Percentiles rank a stretch among this genome's conserved stretches.
Conservation (phyloP, 2,888 invertebrate species). For the Rotaria magnacalcarata region DNA sequence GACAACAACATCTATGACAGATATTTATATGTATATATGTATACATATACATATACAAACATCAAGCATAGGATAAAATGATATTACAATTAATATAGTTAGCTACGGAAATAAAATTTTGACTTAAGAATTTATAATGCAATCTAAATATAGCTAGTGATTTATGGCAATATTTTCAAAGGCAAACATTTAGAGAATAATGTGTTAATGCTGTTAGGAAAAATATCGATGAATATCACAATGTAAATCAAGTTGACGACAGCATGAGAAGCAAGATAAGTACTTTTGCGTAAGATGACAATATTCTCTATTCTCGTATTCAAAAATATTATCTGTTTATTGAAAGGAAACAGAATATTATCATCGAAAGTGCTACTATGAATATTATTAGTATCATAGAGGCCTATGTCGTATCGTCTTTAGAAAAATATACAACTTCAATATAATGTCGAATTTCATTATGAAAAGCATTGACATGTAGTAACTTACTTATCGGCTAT, state of each 20-base stretch:
- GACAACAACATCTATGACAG: not conserved
- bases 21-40: not conserved
- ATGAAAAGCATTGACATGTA: no score
- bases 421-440: not conserved
- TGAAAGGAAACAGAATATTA: not conserved
- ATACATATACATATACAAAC: not conserved
- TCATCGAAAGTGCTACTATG: not conserved
- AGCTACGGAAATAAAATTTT: not conserved
- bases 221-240: no score
- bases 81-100: not conserved
- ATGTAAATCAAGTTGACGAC: not conserved
- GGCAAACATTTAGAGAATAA: no score
- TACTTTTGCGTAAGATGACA: not conserved
- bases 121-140: not conserved
- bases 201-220: no score
- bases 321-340: not conserved
- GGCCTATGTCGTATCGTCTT: not conserved
- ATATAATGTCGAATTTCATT: not conserved
- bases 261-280: not conserved
- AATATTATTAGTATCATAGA: not conserved
- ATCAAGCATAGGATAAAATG: not conserved
- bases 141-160: no score
- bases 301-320: not conserved
- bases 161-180: no score
- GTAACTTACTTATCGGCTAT: no score